Conservation (phyloP, 2,113 vertebrate species). For the Cromileptes altivelis region DNA sequence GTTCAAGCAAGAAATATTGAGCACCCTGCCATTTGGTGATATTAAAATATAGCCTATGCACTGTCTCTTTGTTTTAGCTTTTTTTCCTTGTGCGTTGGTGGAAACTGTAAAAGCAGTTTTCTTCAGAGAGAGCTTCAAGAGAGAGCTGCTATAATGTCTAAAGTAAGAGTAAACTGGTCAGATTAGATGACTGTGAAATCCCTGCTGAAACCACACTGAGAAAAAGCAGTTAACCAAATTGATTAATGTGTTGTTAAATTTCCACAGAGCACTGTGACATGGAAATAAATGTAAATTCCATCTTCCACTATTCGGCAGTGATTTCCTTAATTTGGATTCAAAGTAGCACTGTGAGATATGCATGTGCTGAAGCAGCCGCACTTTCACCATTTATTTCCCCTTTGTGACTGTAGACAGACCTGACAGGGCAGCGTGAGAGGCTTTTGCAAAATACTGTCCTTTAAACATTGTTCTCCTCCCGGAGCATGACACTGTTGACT, state of each 20-base stretch:
- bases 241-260: conserved; percentile 71
- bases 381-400: conserved; percentile 58
- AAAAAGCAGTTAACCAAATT: conserved; percentile 59
- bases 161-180: conserved; percentile 13
- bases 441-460: conserved; percentile 44
- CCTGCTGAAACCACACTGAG: conserved; percentile 30
- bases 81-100: not conserved
- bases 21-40: not conserved
- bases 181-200: conserved; percentile 27
- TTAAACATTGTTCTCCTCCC: conserved; percentile 55
- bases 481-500: conserved; percentile 59
- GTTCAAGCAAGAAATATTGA: not conserved
- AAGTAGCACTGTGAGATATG: conserved; percentile 49
- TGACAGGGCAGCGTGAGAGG: conserved; percentile 58
- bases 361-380: conserved; percentile 49
- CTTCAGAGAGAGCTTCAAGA: conserved; percentile 12
- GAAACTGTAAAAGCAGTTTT: not conserved
- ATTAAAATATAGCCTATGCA: not conserved
- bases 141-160: conserved; percentile 20
- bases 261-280: conserved; percentile 51
- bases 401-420: conserved; percentile 58
- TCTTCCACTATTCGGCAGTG: conserved; percentile 62
- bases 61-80: conserved; percentile 3
- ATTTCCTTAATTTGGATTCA: conserved; percentile 69
- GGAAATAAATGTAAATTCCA: conserved; percentile 66